phyloP scores from a whole-genome alignment of 2,888 invertebrate genomes.

The Limenitis camilla region DNA sequence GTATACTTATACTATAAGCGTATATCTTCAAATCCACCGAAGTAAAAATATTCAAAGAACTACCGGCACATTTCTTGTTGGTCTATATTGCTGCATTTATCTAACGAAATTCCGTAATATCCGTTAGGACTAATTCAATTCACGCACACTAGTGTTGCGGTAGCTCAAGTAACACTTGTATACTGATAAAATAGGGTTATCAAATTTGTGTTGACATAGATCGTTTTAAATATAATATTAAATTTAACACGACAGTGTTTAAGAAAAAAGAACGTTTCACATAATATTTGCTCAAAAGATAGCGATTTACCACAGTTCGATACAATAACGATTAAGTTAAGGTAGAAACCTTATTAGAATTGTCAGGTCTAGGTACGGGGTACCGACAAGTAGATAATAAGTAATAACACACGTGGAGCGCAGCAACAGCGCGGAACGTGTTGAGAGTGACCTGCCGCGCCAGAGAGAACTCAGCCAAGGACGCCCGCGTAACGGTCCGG shows the following conservation, averaged over 20 bases:
- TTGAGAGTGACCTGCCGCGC: constrained; percentile 65
- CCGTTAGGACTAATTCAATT: constrained; percentile 67
- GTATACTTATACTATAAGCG: too few relatives aligned
- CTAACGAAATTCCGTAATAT: constrained; percentile 67
- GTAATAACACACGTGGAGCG: constrained; percentile 50
- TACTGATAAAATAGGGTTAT: constrained; percentile 19
- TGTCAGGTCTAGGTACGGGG: background rate
- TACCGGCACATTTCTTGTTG: constrained; percentile 21
- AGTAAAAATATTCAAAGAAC: too few relatives aligned
- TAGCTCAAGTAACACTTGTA: constrained; percentile 25
- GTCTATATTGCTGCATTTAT: constrained; percentile 53
- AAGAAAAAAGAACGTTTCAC: background rate
- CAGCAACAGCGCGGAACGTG: constrained; percentile 61
- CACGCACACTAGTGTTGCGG: constrained; percentile 37
- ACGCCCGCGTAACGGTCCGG: constrained; percentile 68
- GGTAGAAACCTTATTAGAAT: too few relatives aligned
- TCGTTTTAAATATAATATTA: too few relatives aligned
- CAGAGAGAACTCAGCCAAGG: constrained; percentile 74
- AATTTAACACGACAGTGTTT: too few relatives aligned
- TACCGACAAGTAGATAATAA: background rate
- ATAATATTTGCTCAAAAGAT: background rate
- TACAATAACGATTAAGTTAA: too few relatives aligned
- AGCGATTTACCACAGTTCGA: too few relatives aligned
- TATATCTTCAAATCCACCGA: too few relatives aligned
- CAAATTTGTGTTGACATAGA: too few relatives aligned